Evolutionary conservation across 2,888 invertebrate genomes (phyloP).

Genomic region (Leptogaster cylindrica): DNA sequence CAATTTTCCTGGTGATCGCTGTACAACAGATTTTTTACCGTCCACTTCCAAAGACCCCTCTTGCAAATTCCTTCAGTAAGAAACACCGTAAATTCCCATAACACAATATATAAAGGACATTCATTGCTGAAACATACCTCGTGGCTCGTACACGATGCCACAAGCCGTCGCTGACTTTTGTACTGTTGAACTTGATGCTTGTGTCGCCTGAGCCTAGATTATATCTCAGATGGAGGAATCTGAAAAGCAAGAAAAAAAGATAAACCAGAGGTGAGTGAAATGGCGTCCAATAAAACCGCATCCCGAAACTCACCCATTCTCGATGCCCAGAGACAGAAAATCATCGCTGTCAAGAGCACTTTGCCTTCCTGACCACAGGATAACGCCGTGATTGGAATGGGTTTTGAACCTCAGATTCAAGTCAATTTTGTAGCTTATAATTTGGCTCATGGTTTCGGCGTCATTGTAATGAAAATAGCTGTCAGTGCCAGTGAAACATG

Average conservation of each 20-base stretch:
- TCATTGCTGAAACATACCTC: slow-evolving; percentile 64
- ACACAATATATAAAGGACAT: not conserved
- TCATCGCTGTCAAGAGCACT: slow-evolving; percentile 70
- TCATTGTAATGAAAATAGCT: slow-evolving; percentile 90
- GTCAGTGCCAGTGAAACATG: slow-evolving; percentile 82
- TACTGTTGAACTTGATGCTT: slow-evolving; percentile 81
- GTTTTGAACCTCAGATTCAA: slow-evolving; percentile 87
- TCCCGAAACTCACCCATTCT: slow-evolving; percentile 66
- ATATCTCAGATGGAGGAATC: slow-evolving; percentile 69
- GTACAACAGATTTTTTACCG: slow-evolving; percentile 79
- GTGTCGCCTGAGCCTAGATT: slow-evolving; percentile 89
- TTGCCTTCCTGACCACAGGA: slow-evolving; percentile 84
- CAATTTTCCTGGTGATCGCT: slow-evolving; percentile 83
- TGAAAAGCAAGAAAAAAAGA: slow-evolving; percentile 45
- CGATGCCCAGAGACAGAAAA: slow-evolving; percentile 84
- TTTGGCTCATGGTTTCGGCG: slow-evolving; percentile 82
- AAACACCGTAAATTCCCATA: not conserved
- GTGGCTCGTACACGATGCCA: slow-evolving; percentile 79
- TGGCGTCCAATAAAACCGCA: slow-evolving; percentile 7
- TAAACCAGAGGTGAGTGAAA: slow-evolving; percentile 6
- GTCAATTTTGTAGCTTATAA: slow-evolving; percentile 83
- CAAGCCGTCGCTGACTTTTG: slow-evolving; percentile 86
- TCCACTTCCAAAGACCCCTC: slow-evolving; percentile 90
- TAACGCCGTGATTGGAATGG: slow-evolving; percentile 72
- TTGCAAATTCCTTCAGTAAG: slow-evolving; percentile 74